Evolutionary conservation across 2,797 vertebrate genomes (phyloP), one percentile per base, ranked within the genome.

Genomic region (Babyrousa celebensis): DNA sequence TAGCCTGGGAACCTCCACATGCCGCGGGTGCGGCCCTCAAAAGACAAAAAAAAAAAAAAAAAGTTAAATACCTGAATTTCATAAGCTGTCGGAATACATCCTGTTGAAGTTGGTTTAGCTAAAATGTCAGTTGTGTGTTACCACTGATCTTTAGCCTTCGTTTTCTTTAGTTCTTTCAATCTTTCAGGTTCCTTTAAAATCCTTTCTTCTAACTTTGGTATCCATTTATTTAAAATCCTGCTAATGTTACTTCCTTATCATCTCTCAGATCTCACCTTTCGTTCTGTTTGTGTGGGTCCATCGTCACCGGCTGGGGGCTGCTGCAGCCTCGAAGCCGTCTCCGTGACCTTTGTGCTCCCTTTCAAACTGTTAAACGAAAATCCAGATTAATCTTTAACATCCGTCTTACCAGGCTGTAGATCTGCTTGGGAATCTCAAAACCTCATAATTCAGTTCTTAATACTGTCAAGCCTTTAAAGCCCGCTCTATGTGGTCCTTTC

Each of bases 341-440:
- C 77, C 27, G 32, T 79, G 32, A 12, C 18, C 15, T 52, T 5
- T 14, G 3, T 68, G 58, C 79, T 75, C 8, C 36, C 91, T 95
- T 85, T 89, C 23, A 67, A 75, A 20, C 70, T 62, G 17, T 52
- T 62, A 23, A 17, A 48, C 43, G 70, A 77, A 80, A 52, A 80
- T 85, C 25, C 52, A 94, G 62, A 71, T 85, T 58, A 60, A 36
- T 71, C 58, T 90, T 95, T 63, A 90, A 48, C 43, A 60, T 63
- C 18, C 36, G 1, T 90, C 86, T 96, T 83, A 48, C 3, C 52
- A 91, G 70, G 29, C 36, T 87, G 3, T 79, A 3, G 70, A 17
- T 92, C 86, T 92, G 11, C 88, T 95, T 85, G 88, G 75, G 84
- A 96, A 89, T 94, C 94, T 82, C 91, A 88, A 32, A 92, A 43